A percentile compares a stretch with the other conserved stretches of the same genome.
These are phyloP conservation scores for Tetrax tetrax DNA, from an alignment of 2,113 vertebrate genomes.

Conservation along the genomic window DNA sequence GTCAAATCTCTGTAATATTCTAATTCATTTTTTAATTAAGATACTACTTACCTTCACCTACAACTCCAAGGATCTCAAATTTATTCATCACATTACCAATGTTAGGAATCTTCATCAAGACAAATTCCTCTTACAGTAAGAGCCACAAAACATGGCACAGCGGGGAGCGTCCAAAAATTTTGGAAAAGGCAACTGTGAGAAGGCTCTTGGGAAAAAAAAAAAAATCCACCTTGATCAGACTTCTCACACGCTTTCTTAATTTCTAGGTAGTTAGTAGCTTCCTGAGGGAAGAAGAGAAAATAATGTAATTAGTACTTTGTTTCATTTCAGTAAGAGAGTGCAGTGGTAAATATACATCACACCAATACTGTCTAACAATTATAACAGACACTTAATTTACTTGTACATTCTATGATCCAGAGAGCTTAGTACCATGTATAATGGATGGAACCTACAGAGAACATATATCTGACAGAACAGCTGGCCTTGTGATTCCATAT, in stretches of 20 bases:
- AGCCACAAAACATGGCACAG: slow-evolving; percentile 81
- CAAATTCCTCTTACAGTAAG: slow-evolving; percentile 81
- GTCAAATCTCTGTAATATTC: not conserved
- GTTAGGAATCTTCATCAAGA: slow-evolving; percentile 98
- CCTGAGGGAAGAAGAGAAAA: slow-evolving; percentile 62
- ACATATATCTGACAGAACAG: not conserved
- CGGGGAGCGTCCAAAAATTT: not conserved
- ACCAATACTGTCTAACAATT: not conserved
- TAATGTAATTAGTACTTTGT: not conserved
- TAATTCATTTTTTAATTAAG: not conserved
- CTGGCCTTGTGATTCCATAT: not conserved
- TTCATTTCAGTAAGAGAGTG: not conserved
- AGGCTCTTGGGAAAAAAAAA: not conserved
- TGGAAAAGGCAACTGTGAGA: not conserved
- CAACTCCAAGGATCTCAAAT: slow-evolving; percentile 99
- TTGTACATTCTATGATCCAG: not conserved
- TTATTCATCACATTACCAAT: slow-evolving; percentile 99
- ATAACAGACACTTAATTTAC: not conserved
- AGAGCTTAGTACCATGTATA: not conserved
- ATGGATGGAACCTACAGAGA: not conserved
- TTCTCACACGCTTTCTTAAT: slow-evolving; percentile 30
- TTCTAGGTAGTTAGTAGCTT: slow-evolving; percentile 27
- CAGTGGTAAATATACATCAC: not conserved
- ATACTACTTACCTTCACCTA: slow-evolving; percentile 95
- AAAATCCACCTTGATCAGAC: slow-evolving; percentile 21